Evolutionary conservation across 1,140 invertebrate species (phyloP).

Genomic region (Hypothenemus hampei): DNA sequence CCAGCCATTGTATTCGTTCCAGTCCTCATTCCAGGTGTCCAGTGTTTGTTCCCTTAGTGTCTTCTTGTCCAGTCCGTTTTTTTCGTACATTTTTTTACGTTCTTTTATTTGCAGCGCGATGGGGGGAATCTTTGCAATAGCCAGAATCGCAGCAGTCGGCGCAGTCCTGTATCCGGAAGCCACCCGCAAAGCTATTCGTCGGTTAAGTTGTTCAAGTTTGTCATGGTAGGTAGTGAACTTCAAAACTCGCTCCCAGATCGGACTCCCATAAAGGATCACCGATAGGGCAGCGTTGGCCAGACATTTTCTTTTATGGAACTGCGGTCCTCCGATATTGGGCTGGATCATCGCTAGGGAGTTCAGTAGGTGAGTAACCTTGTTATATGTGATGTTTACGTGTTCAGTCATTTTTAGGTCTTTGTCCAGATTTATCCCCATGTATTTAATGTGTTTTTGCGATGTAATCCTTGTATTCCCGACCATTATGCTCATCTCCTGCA

Average conservation of each 20-base stretch:
- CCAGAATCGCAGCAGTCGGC: neutral
- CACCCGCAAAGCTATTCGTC: slow-evolving; percentile 7
- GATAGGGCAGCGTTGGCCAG: neutral
- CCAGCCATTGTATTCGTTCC: neutral
- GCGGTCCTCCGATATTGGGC: neutral
- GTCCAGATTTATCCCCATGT: neutral
- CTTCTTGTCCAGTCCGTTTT: neutral
- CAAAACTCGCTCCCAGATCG: slow-evolving; percentile 6
- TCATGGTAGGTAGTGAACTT: neutral
- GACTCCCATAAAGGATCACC: slow-evolving; percentile 4
- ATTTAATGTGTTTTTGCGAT: neutral
- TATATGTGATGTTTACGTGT: neutral
- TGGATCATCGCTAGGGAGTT: neutral
- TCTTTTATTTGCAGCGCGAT: neutral
- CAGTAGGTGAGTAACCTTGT: neutral
- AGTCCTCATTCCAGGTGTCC: neutral
- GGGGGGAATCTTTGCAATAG: slow-evolving; percentile 1
- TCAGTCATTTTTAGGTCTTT: neutral
- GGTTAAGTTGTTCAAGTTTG: slow-evolving; percentile 2
- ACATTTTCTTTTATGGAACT: neutral
- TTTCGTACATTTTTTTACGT: neutral
- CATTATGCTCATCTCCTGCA: neutral
- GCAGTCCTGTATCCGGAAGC: slow-evolving; percentile 14
- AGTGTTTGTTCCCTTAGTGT: neutral
- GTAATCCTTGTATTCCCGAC: neutral